phyloP scores from a whole-genome alignment of 2,113 vertebrate species.

The Tichodroma muraria region DNA sequence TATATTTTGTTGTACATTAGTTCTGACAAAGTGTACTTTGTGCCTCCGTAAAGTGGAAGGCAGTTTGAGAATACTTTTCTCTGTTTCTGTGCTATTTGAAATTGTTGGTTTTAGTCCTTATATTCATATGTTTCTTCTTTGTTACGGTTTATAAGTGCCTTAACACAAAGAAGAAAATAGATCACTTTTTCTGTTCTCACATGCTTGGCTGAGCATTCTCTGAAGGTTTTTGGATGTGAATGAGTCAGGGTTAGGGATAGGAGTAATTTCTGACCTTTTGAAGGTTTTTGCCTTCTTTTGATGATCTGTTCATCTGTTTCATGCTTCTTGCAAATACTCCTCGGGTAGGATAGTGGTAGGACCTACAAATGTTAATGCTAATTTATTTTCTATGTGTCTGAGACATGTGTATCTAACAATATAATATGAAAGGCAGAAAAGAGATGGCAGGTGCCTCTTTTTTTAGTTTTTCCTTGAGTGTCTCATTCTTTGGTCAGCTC shows the following conservation, averaged over 20 bases:
- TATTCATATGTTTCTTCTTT: not conserved
- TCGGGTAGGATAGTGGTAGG: not conserved
- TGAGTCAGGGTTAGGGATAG: not conserved
- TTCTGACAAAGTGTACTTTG: not conserved
- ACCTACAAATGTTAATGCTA: not conserved
- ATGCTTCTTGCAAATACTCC: not conserved
- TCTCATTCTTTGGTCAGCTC: not conserved
- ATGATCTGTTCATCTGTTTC: not conserved
- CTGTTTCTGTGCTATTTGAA: not conserved
- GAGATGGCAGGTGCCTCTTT: not conserved
- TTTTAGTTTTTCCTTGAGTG: not conserved
- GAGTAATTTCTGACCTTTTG: not conserved
- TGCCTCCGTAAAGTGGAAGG: not conserved
- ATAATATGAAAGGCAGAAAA: not conserved
- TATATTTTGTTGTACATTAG: not conserved
- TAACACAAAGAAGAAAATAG: not conserved
- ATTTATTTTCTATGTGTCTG: not conserved
- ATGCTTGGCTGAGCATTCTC: not conserved
- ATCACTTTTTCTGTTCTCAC: not conserved
- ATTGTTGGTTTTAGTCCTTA: not conserved
- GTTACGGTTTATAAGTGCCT: accelerated
- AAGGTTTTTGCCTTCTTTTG: not conserved
- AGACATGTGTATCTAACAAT: not conserved
- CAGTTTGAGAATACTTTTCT: not conserved
- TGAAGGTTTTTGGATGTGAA: not conserved